A percentile compares a stretch with the other conserved stretches of the same genome.
Evolutionary conservation across 2,888 invertebrate species (phyloP).

Genomic region (Diachrysia chrysitis): DNA sequence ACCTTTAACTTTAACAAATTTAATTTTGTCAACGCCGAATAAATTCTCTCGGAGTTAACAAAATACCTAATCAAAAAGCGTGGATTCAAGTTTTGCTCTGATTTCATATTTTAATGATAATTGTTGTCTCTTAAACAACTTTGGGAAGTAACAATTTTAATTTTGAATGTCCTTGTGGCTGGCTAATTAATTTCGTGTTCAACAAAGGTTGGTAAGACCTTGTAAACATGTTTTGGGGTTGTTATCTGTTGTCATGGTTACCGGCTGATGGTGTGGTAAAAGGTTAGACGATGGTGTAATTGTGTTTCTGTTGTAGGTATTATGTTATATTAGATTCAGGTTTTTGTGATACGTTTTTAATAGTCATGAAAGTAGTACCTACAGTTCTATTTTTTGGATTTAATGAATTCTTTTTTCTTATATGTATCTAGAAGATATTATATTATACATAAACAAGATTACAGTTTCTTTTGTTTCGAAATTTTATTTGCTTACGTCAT

Average conservation of each 20-base stretch:
- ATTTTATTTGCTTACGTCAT: too few species aligned
- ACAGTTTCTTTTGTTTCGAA: too few species aligned
- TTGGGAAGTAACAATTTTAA: slow-evolving; percentile 21
- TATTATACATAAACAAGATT: too few species aligned
- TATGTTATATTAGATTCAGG: neutral
- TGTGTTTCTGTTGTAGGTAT: slow-evolving; percentile 15
- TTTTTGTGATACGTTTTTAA: neutral
- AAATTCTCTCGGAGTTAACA: slow-evolving; percentile 21
- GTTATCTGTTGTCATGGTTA: slow-evolving; percentile 26
- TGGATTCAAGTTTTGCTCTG: slow-evolving; percentile 16
- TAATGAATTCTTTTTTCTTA: too few species aligned
- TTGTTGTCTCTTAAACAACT: slow-evolving; percentile 12
- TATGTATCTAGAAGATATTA: too few species aligned
- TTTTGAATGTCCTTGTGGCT: slow-evolving; percentile 27
- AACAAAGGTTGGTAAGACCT: slow-evolving; percentile 13
- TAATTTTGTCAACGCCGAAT: slow-evolving; percentile 22
- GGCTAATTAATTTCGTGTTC: slow-evolving; percentile 32
- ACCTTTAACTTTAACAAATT: slow-evolving; percentile 26
- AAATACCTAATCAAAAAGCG: slow-evolving; percentile 42
- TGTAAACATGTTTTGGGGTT: slow-evolving; percentile 38
- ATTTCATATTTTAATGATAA: slow-evolving; percentile 38
- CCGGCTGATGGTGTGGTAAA: slow-evolving; percentile 13
- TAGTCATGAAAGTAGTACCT: neutral
- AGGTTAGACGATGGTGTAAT: slow-evolving; percentile 6
- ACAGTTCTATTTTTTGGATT: too few species aligned